Percentiles rank a stretch among this genome's conserved stretches.
Evolutionary conservation across 2,797 vertebrate genomes (phyloP).

Genomic region (Linurgus olivaceus): DNA sequence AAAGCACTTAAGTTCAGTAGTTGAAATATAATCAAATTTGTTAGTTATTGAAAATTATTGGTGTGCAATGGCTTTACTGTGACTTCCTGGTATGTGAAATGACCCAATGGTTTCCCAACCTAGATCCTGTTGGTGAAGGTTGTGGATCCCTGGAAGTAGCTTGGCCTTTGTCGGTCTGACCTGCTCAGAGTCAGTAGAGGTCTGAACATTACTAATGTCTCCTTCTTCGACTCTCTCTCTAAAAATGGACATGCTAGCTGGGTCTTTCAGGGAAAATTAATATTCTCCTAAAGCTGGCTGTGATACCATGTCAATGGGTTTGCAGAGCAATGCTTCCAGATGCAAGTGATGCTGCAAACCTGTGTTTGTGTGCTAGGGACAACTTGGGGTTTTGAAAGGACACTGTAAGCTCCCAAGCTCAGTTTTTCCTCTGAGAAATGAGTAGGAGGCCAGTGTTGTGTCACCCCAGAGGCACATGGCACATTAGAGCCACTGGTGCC

Average conservation of each 20-base stretch:
- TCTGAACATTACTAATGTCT: neutral
- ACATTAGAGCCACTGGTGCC: rapidly evolving
- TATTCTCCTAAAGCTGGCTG: neutral
- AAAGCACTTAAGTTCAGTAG: neutral
- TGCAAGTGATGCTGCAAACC: neutral
- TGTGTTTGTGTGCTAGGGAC: neutral
- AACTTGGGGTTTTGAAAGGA: neutral
- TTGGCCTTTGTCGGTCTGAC: neutral
- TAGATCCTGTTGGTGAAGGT: neutral
- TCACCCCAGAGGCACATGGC: neutral
- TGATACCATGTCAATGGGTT: neutral
- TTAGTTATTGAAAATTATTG: neutral
- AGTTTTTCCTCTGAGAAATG: neutral
- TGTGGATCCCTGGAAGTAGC: neutral
- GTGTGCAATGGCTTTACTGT: neutral
- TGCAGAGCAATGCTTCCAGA: neutral
- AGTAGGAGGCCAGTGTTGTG: neutral
- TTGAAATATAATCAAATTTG: neutral
- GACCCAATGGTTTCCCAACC: neutral
- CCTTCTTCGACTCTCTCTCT: neutral
- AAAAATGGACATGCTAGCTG: neutral
- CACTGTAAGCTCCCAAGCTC: neutral
- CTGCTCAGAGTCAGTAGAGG: neutral
- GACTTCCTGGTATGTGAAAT: neutral
- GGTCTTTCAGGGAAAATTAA: neutral